Percentiles rank a stretch among this genome's conserved stretches.
phyloP scores from a whole-genome alignment of 2,113 vertebrate genomes.

The Pavo muticus region DNA sequence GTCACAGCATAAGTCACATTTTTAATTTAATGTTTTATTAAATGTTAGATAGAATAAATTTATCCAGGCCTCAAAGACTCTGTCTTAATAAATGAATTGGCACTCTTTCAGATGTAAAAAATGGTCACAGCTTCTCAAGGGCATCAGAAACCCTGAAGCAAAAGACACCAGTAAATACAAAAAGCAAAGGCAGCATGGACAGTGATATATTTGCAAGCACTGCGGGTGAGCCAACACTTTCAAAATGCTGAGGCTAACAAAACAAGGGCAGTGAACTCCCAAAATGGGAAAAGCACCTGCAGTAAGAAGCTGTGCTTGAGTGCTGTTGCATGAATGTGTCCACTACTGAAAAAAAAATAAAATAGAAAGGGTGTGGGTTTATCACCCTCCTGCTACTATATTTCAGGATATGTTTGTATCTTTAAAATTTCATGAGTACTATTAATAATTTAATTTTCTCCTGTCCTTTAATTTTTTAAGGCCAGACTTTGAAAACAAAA shows the following conservation, averaged over 20 bases:
- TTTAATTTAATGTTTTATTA: slow-evolving; percentile 87
- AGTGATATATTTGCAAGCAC: slow-evolving; percentile 76
- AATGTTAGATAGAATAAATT: slow-evolving; percentile 82
- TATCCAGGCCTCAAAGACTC: slow-evolving; percentile 72
- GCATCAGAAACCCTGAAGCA: slow-evolving; percentile 76
- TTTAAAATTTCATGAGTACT: slow-evolving; percentile 66
- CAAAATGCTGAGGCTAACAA: slow-evolving; percentile 79
- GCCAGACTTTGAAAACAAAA: slow-evolving; percentile 45
- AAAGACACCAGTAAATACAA: slow-evolving; percentile 81
- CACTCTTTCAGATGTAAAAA: slow-evolving; percentile 78
- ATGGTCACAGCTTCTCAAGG: slow-evolving; percentile 80
- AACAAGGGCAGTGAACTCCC: slow-evolving; percentile 77
- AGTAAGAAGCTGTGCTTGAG: slow-evolving; percentile 59
- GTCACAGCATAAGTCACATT: slow-evolving; percentile 79
- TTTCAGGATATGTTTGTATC: slow-evolving; percentile 52
- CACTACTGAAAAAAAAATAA: neutral
- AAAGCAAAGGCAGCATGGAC: slow-evolving; percentile 75
- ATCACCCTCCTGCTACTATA: slow-evolving; percentile 54
- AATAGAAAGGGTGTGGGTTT: slow-evolving; percentile 20
- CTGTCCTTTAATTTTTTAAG: slow-evolving; percentile 69
- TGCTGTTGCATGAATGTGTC: slow-evolving; percentile 22
- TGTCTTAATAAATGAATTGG: slow-evolving; percentile 83
- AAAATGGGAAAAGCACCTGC: slow-evolving; percentile 74
- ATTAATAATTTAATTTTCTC: slow-evolving; percentile 63
- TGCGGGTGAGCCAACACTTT: slow-evolving; percentile 62